Base-by-base conservation (phyloP, 2,797 vertebrate species). In the Sebastes baramenuke region DNA sequence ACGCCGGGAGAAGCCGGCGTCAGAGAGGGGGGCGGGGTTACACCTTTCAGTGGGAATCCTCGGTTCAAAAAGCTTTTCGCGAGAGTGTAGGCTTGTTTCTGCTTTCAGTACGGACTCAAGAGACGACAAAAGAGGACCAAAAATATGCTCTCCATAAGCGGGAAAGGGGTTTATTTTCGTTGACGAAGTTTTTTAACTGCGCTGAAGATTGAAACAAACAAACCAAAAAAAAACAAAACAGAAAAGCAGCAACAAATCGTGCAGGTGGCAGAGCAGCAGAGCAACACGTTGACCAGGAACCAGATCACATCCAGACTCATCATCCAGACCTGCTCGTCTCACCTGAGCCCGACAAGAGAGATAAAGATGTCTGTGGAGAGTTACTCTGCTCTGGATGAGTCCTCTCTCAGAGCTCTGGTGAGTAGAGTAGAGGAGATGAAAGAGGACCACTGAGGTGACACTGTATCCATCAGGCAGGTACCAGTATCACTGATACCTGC, bases 331-430 rank as follows among this genome's bases (percentile, higher is more conserved):
- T 38, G 34, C 42, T 38, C 27, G 38, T 60, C 34, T 81, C 85
- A 90, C 86, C 87, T 88, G 88, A 77, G 7, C 49, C 72, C 16
- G 36, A 54, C 11, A 2, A n/a, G 65, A 65, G 70, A 67, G 64
- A 22, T 29, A 8, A 92, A 83, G 1, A 95, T 97, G 96, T 96
- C 96, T 0, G 81, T 94, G 55, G 96, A 97, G 65, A 93, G 87
- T 14, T 97, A 96, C 38, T 95, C 97, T 6, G 88, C 95, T 29
- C 92, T 97, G 95, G 97, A 97, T 1, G 97, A 97, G 88, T 90
- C 96, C 49, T 93, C 97, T 8, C 95, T 97, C 36, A 93, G 97
- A 82, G 96, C 96, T 77, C 38, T 97, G 96, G 97, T 97, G 92
- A 97, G 97, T 95, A 30, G 1, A 76, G 34, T 14, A 30, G 52